Base-by-base conservation (phyloP, 2,888 invertebrate genomes). In the Chironomus tentans region DNA sequence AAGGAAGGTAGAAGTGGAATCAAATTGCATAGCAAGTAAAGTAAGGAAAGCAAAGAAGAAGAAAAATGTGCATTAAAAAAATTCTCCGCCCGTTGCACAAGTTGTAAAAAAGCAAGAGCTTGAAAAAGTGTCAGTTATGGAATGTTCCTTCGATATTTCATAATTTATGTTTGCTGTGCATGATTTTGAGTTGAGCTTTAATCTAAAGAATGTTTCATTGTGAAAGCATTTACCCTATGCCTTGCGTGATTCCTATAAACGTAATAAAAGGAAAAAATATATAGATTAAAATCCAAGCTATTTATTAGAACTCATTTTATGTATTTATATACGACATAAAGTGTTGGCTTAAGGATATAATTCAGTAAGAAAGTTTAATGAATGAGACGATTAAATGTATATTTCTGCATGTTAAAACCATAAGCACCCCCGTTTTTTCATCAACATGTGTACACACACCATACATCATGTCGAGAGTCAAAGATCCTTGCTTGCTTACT, bases 51-150 rank as follows among this genome's bases (percentile, higher is more conserved):
- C 38, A 38, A 38, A 65, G 65, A 21, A 13, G 65, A 24, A 65
- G 21, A n/a, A 65, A 24, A 65, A 65, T 24, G 21, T 62, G 12
- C 62, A 21, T 15, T 62, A 15, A 15, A 18, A 21, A 21, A 13
- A 18, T 56, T 18, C 56, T 18, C 18, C n/a, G 56, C 18, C 5
- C 65, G 24, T 22, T 65, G 65, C 65, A 65, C 65, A 65, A 21
- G 65, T 21, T 13, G 65, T 38, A 38, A 38, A 38, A 38, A 38
- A 38, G 7, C 38, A 10, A 24, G 21, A 24, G 65, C 4, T 24
- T 65, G 21, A 38, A 22, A 65, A 65, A 65, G 65, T 65, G 65
- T 65, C 65, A 65, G 65, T 65, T 65, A 65, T 65, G 65, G 65
- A 65, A 65, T 65, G 65, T 12, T 24, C 21, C 65, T 21, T 21